Percentiles rank a stretch among this genome's conserved stretches.
These are phyloP conservation scores for Tachypleus tridentatus DNA, from an alignment of 1,140 invertebrate species.

Conservation along the genomic window DNA sequence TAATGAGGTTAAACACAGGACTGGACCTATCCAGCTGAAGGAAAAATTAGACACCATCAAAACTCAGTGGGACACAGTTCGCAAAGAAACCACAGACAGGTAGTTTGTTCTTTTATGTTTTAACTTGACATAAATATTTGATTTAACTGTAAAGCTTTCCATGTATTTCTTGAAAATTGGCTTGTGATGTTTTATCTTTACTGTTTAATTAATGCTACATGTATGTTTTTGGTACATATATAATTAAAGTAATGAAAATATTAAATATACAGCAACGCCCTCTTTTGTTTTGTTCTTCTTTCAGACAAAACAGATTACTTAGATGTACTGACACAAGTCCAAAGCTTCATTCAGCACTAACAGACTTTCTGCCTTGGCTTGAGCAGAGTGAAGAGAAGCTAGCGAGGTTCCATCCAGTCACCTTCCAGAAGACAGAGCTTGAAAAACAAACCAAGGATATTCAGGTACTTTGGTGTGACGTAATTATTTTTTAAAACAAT, in stretches of 20 bases:
- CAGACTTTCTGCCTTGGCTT: conserved; percentile 78
- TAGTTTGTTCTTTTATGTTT: not conserved
- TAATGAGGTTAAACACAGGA: conserved; percentile 39
- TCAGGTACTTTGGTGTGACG: conserved; percentile 39
- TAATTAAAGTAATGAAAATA: too few relatives aligned
- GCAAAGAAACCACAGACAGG: conserved; percentile 63
- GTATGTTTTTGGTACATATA: too few relatives aligned
- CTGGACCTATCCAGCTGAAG: conserved; percentile 39
- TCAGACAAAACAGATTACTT: conserved; percentile 63
- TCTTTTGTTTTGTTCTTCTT: not conserved
- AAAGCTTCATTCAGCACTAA: conserved; percentile 71
- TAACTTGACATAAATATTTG: too few relatives aligned
- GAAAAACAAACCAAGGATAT: conserved; percentile 81
- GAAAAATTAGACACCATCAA: conserved; percentile 74
- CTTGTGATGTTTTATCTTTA: too few relatives aligned
- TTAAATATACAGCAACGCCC: too few relatives aligned
- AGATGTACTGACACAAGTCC: conserved; percentile 84
- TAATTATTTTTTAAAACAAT: not conserved
- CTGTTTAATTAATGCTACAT: too few relatives aligned
- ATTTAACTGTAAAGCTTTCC: too few relatives aligned
- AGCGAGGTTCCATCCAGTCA: conserved; percentile 58
- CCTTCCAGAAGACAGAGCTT: conserved; percentile 70
- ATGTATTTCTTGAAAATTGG: too few relatives aligned
- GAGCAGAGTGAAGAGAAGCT: conserved; percentile 72
- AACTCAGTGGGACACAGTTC: conserved; percentile 76